These are phyloP conservation scores for Callimorpha dominula DNA, from an alignment of 2,888 invertebrate genomes.

Conservation along the genomic window DNA sequence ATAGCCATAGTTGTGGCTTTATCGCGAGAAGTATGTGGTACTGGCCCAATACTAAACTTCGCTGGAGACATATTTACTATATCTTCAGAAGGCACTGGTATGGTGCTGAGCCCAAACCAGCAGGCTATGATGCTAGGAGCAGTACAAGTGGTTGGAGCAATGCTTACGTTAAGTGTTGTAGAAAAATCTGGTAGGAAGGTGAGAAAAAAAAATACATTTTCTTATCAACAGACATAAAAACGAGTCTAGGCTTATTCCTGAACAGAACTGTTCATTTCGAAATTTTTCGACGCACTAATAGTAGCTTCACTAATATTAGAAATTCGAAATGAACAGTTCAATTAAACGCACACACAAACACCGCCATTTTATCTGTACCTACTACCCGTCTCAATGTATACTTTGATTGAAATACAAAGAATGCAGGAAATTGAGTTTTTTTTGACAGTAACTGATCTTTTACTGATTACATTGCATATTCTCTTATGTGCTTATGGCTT, in stretches of 20 bases:
- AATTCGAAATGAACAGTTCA: no score
- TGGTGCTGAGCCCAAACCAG: constrained; percentile 73
- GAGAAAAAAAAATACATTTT: background rate
- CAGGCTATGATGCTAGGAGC: constrained; percentile 79
- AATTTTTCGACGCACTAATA: background rate
- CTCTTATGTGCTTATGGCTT: no score
- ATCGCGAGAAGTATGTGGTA: constrained; percentile 75
- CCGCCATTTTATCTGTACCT: no score
- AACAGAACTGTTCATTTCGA: background rate
- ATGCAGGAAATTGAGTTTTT: no score
- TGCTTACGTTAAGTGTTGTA: constrained; percentile 70
- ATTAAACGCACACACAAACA: no score
- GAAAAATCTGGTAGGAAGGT: constrained; percentile 79
- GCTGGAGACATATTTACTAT: constrained; percentile 77
- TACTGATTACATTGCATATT: no score
- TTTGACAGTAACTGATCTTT: no score
- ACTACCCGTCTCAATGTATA: no score
- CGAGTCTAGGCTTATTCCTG: no score
- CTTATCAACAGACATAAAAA: background rate
- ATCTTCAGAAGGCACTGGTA: constrained; percentile 61
- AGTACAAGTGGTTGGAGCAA: constrained; percentile 74
- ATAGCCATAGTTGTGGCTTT: constrained; percentile 68
- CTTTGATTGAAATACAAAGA: no score
- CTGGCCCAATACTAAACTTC: constrained; percentile 75
- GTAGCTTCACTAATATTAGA: no score